Conservation (phyloP, 2,797 vertebrate genomes). For the Helicolenus hilgendorfi region DNA sequence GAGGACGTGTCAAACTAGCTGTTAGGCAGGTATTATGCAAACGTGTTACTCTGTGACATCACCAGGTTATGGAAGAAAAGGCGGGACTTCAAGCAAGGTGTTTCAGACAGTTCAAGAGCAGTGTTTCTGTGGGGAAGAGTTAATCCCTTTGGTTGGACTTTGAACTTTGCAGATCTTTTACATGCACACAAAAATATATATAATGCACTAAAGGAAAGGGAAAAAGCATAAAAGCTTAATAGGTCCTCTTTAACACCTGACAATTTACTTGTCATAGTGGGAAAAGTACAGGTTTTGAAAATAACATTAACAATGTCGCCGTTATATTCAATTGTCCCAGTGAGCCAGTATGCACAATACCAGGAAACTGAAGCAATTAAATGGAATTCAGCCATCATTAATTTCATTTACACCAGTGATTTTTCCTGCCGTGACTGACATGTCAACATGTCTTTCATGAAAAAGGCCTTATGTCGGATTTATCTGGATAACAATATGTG, state of each 20-base stretch:
- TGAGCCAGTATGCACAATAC: background rate
- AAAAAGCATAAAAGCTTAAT: too few relatives aligned
- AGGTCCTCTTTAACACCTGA: background rate
- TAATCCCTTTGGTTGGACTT: too few relatives aligned
- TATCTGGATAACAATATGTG: background rate
- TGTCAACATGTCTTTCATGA: background rate
- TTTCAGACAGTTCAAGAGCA: too few relatives aligned
- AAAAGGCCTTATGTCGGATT: background rate
- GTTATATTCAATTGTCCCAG: background rate
- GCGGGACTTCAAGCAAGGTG: too few relatives aligned
- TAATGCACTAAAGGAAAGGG: too few relatives aligned
- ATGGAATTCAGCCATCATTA: too few relatives aligned
- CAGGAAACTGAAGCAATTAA: background rate
- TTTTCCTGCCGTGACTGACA: background rate
- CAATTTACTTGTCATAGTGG: background rate
- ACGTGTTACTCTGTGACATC: too few relatives aligned
- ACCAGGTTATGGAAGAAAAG: fast-evolving
- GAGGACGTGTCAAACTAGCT: too few relatives aligned
- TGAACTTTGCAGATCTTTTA: too few relatives aligned
- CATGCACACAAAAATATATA: too few relatives aligned
- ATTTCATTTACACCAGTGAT: background rate
- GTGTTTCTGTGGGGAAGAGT: too few relatives aligned
- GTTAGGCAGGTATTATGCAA: too few relatives aligned
- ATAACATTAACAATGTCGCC: background rate
- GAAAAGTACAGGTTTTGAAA: background rate